Evolutionary conservation across 2,888 invertebrate genomes (phyloP).

Genomic region (Drosophila maculinotata): DNA sequence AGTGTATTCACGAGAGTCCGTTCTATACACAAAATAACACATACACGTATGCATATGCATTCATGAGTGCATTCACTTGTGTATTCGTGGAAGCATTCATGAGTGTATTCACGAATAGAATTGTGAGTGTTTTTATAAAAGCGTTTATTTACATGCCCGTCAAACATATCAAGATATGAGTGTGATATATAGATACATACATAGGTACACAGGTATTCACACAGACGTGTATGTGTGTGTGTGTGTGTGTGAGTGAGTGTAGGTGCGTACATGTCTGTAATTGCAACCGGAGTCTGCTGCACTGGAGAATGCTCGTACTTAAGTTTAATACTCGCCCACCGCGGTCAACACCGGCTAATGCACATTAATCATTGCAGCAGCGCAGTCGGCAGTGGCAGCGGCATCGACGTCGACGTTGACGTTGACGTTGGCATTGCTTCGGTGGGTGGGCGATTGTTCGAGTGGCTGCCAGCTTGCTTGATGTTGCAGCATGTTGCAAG

Average conservation of each 20-base stretch:
- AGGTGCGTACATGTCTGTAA: not conserved
- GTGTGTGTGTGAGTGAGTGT: not conserved
- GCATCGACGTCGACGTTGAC: slow-evolving; percentile 5
- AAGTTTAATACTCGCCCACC: slow-evolving; percentile 47
- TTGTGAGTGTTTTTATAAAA: not conserved
- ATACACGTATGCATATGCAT: too few species aligned
- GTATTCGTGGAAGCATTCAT: not conserved
- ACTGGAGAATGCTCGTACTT: slow-evolving; percentile 23
- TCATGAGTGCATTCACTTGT: slow-evolving; percentile 1
- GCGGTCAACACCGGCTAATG: slow-evolving; percentile 64
- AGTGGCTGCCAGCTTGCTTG: slow-evolving; percentile 25
- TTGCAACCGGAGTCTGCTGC: slow-evolving; percentile 29
- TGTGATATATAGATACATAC: not conserved
- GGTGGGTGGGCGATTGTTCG: slow-evolving; percentile 48
- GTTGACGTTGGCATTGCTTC: slow-evolving; percentile 2
- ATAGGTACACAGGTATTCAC: not conserved
- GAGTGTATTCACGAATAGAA: not conserved
- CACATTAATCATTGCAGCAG: slow-evolving; percentile 51
- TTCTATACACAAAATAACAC: too few species aligned
- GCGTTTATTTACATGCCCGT: not conserved
- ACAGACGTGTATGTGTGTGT: not conserved
- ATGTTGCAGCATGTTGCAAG: slow-evolving; percentile 51
- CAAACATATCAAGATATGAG: not conserved
- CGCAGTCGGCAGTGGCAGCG: slow-evolving; percentile 5
- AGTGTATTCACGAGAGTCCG: not conserved